Conservation (phyloP, 2,113 vertebrate species). For the Xiphophorus couchianus region DNA sequence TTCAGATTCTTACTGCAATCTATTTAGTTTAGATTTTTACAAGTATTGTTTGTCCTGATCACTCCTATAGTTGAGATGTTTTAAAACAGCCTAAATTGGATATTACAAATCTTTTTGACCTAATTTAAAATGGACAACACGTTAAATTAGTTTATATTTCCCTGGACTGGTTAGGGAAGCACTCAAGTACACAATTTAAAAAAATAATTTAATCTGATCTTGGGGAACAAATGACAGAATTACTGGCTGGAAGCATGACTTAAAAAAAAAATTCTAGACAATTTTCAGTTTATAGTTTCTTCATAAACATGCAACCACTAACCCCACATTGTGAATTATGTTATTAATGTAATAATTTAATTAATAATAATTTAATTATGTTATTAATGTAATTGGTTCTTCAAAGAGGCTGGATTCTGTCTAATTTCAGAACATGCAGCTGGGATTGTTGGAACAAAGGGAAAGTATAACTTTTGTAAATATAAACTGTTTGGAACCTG, state of each 20-base stretch:
- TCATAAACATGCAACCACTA: background rate
- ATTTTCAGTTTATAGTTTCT: background rate
- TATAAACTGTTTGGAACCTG: no score
- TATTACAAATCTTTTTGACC: no score
- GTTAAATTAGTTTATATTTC: background rate
- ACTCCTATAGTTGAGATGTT: background rate
- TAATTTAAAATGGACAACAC: no score
- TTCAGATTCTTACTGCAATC: background rate
- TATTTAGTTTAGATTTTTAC: background rate
- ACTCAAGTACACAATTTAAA: background rate
- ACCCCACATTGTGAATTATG: background rate
- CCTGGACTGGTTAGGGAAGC: background rate
- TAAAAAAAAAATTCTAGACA: no score
- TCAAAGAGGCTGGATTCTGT: background rate
- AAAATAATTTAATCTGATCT: background rate
- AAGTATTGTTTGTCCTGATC: background rate
- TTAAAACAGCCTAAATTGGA: background rate
- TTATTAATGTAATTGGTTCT: background rate
- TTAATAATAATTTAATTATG: no score
- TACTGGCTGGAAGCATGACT: background rate
- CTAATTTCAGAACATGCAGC: background rate
- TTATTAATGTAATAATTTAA: background rate
- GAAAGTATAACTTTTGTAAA: no score
- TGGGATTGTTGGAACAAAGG: background rate
- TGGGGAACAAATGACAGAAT: background rate